These are phyloP conservation scores for Cantharis nigra DNA, from an alignment of 2,888 invertebrate genomes.

Conservation along the genomic window DNA sequence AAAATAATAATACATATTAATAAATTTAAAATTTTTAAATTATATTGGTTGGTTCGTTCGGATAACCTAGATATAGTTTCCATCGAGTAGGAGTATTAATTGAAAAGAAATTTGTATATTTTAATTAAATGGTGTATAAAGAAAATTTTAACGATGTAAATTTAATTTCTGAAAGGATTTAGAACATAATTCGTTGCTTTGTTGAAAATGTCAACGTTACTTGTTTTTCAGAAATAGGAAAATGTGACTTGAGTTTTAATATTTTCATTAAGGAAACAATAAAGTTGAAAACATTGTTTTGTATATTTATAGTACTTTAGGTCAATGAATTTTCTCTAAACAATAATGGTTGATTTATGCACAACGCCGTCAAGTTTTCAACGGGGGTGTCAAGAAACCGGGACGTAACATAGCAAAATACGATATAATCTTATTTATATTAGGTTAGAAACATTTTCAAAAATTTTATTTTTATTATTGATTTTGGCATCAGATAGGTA, in stretches of 20 bases:
- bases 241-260: not conserved
- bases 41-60: not conserved
- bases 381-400: no score
- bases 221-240: not conserved
- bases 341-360: no score
- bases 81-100: not conserved
- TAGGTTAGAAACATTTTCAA: no score
- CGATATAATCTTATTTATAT: no score
- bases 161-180: not conserved
- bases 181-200: not conserved
- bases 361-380: no score
- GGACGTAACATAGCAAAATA: no score
- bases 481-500: no score
- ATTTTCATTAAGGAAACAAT: not conserved
- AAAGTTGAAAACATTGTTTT: not conserved
- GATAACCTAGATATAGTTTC: not conserved
- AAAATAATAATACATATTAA: not conserved
- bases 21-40: not conserved
- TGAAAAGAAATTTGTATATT: not conserved
- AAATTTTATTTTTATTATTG: no score
- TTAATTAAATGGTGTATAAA: not conserved
- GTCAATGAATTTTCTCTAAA: no score
- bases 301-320: no score
- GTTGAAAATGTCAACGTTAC: not conserved
- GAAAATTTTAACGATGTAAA: not conserved